These are phyloP conservation scores for Drosophila nasuta DNA, from an alignment of 1,140 invertebrate genomes.

Conservation along the genomic window DNA sequence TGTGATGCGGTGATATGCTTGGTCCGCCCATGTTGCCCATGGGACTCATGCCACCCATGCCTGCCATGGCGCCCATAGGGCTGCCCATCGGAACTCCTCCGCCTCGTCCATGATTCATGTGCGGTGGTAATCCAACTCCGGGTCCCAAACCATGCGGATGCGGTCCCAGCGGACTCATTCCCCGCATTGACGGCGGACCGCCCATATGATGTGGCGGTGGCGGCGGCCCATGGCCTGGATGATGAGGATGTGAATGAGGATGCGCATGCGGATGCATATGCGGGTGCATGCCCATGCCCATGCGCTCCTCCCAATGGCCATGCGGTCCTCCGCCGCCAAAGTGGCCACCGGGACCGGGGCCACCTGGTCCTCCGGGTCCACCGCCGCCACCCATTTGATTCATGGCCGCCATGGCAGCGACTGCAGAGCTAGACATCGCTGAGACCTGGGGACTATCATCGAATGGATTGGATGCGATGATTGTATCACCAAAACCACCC, in stretches of 20 bases:
- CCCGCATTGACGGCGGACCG: slow-evolving; percentile 87
- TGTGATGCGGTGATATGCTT: slow-evolving; percentile 87
- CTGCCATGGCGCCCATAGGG: slow-evolving; percentile 84
- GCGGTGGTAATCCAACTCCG: slow-evolving; percentile 78
- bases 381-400: slow-evolving; percentile 84
- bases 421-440: slow-evolving; percentile 74
- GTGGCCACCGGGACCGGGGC: slow-evolving; percentile 31
- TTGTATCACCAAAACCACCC: slow-evolving; percentile 95
- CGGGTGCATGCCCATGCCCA: slow-evolving; percentile 84
- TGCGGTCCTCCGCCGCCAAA: slow-evolving; percentile 58
- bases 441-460: slow-evolving; percentile 92
- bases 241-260: slow-evolving; percentile 85
- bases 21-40: slow-evolving; percentile 86
- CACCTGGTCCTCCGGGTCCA: slow-evolving; percentile 38
- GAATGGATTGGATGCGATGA: slow-evolving; percentile 97
- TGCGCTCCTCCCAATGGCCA: slow-evolving; percentile 86
- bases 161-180: slow-evolving; percentile 89
- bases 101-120: slow-evolving; percentile 81
- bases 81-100: slow-evolving; percentile 82
- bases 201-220: slow-evolving; percentile 86
- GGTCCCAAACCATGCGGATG: slow-evolving; percentile 82
- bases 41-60: slow-evolving; percentile 87
- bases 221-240: slow-evolving; percentile 85
- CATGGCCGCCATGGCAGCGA: slow-evolving; percentile 87
- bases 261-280: slow-evolving; percentile 74